A percentile compares a stretch with the other conserved stretches of the same genome.
These are phyloP conservation scores for Archips crataeganus DNA, from an alignment of 2,888 invertebrate species.

Conservation along the genomic window DNA sequence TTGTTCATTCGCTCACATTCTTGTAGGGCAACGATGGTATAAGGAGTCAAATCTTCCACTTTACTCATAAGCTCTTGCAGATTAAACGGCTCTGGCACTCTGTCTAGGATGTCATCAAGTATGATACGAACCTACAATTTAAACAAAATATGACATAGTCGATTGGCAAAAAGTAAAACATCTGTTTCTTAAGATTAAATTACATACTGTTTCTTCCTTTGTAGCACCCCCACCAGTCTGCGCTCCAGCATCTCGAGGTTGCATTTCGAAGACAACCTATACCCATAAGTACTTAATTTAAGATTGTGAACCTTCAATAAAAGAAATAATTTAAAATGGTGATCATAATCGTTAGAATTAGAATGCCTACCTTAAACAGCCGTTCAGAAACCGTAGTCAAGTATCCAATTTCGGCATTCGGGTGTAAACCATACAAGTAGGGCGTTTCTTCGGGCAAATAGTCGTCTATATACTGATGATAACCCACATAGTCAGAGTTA, in stretches of 20 bases:
- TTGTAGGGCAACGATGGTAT: conserved; percentile 95
- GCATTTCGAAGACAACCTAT: conserved; percentile 92
- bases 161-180: background rate
- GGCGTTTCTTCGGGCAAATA: conserved; percentile 95
- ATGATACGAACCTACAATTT: conserved; percentile 87
- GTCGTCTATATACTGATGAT: conserved; percentile 95
- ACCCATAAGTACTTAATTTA: background rate
- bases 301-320: no score
- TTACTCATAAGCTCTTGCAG: conserved; percentile 94
- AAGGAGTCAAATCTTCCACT: conserved; percentile 96
- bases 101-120: conserved; percentile 95
- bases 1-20: conserved; percentile 98
- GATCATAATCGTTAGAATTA: background rate
- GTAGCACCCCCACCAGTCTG: conserved; percentile 89
- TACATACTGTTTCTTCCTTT: conserved; percentile 91
- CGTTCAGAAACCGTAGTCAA: conserved; percentile 94
- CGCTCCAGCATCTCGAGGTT: conserved; percentile 93
- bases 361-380: conserved; percentile 87
- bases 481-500: conserved; percentile 94
- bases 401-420: conserved; percentile 98
- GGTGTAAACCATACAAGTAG: conserved; percentile 95
- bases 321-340: background rate
- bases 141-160: background rate
- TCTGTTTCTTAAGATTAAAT: background rate
- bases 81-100: conserved; percentile 95